phyloP scores from a whole-genome alignment of 2,113 vertebrate genomes.

The Podarcis cretensis region DNA sequence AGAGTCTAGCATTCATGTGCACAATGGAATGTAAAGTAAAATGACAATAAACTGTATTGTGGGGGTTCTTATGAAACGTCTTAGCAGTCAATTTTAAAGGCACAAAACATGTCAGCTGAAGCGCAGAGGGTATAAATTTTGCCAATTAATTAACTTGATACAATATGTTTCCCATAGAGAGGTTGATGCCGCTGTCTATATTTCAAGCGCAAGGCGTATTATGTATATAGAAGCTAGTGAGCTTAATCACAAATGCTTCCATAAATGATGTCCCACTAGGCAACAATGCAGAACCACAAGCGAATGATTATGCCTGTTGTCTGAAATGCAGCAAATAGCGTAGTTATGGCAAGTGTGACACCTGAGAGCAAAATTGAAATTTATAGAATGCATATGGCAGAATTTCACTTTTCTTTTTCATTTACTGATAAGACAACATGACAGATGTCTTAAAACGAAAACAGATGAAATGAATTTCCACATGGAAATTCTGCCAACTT shows the following conservation, averaged over 20 bases:
- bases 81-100: constrained; percentile 16
- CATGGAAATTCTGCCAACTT: constrained; percentile 67
- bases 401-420: constrained; percentile 75
- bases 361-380: constrained; percentile 78
- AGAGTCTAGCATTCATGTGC: too few relatives aligned
- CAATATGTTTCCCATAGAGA: constrained; percentile 43
- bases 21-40: background rate
- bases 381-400: constrained; percentile 73
- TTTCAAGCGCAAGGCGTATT: constrained; percentile 47
- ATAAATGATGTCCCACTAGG: constrained; percentile 58
- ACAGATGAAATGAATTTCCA: constrained; percentile 76
- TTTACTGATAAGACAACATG: constrained; percentile 75
- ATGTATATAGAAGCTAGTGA: constrained; percentile 46
- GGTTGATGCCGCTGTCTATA: constrained; percentile 39
- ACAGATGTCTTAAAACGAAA: constrained; percentile 73
- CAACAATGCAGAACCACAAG: constrained; percentile 61
- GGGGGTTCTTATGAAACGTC: constrained; percentile 1
- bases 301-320: constrained; percentile 65
- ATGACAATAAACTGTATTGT: background rate
- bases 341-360: constrained; percentile 74
- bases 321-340: constrained; percentile 65
- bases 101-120: constrained; percentile 24
- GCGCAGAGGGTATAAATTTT: constrained; percentile 31
- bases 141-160: constrained; percentile 49
- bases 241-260: constrained; percentile 54